Base-by-base conservation (phyloP, 1,140 invertebrate species). In the Hyphantria cunea region DNA sequence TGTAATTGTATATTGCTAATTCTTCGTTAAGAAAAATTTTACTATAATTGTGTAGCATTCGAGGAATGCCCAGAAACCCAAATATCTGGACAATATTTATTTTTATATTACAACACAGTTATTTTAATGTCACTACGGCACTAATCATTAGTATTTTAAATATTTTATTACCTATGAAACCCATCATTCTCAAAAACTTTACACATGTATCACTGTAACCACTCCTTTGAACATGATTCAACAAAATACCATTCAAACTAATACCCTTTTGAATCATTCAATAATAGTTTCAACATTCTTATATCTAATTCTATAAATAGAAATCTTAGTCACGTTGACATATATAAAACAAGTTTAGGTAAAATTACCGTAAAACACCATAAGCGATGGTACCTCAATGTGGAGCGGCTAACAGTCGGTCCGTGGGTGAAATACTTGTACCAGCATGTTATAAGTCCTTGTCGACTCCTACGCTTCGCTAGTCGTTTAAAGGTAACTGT, bases 381-480 rank as follows among this genome's bases (percentile, higher is more conserved):
- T 47, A 56, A 47, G 31, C 34, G 44, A 25, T 41, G 10, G 3
- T 31, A 33, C 44, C 0, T 1, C 12, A 31, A 59, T 59, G 55
- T 59, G 7, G 55, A 49, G 14, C 55, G 17, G 12, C 47, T 49
- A 59, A 59, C 55, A 59, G 55, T 59, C 41, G 12, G 11, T 25
- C n/a, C 31, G 54, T 56, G 52, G 52, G 52, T 54, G 17, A 25
- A 25, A 25, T 25, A 25, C 17, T 25, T 25, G 17, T n/a, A 5
- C 17, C 17, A 25, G 5, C 17, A 25, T 25, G 17, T 54, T 33
- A 49, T 49, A 48, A 58, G 66, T 67, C 69, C 65, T 67, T 71
- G 45, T 55, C 47, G 10, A 15, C 64, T 12, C 70, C 70, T 64
- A 69, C 70, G 41, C 32, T 56, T 42, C 55, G 48, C 17, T 25